These are phyloP conservation scores for Chloroceryle amazona DNA, from an alignment of 2,797 vertebrate genomes.

Conservation along the genomic window DNA sequence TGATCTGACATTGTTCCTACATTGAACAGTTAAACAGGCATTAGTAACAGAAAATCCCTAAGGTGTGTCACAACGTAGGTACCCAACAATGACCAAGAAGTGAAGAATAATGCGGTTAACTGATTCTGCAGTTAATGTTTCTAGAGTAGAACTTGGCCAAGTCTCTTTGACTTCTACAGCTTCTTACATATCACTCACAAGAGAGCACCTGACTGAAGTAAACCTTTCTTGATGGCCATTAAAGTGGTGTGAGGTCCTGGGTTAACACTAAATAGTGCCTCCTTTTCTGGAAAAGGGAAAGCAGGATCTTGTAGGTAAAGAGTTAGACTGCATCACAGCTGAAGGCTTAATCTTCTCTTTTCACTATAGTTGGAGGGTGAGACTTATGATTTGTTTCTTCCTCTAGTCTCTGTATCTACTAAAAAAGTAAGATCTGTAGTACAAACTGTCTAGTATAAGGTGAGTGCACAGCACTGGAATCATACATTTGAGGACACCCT, in stretches of 20 bases:
- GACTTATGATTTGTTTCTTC: not conserved
- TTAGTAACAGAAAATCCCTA: not conserved
- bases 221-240: not conserved
- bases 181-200: not conserved
- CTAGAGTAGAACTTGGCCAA: not conserved
- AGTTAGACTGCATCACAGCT: not conserved
- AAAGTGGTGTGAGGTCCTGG: not conserved
- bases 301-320: not conserved
- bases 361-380: not conserved
- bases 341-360: not conserved
- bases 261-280: not conserved
- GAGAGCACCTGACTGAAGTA: not conserved
- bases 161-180: not conserved
- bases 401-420: not conserved
- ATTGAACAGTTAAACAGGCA: not conserved
- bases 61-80: not conserved
- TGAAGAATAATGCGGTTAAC: rapidly evolving
- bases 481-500: not conserved
- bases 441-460: not conserved
- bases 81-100: not conserved
- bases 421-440: not conserved
- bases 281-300: not conserved
- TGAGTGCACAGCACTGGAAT: not conserved
- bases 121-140: not conserved
- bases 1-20: not conserved